Conservation (phyloP, 92 coral and sea anemone species). For the Umimayanthus chanpuru region DNA sequence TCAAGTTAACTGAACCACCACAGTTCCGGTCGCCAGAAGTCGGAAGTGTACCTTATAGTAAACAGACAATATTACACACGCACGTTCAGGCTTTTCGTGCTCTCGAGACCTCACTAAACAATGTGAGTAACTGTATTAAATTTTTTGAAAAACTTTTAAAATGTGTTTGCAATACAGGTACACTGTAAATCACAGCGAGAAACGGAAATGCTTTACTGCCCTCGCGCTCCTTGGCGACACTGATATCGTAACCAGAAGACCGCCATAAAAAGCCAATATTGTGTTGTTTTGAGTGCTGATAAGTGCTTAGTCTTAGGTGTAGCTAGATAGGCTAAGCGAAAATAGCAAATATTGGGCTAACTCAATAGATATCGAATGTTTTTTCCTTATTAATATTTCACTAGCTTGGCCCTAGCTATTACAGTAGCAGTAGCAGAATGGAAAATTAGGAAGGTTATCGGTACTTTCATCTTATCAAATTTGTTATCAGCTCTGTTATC, state of each 20-base stretch:
- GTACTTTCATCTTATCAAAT: neutral
- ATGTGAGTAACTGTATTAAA: neutral
- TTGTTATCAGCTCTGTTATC: neutral
- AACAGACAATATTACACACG: neutral
- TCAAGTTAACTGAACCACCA: neutral
- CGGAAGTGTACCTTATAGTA: neutral
- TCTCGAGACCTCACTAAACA: neutral
- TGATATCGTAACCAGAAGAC: neutral
- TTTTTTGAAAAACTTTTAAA: neutral
- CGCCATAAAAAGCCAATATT: neutral
- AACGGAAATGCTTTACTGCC: neutral
- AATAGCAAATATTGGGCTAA: too few relatives aligned
- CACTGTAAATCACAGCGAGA: neutral
- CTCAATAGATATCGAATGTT: too few relatives aligned
- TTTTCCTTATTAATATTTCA: neutral
- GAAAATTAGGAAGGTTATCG: constrained; percentile 8
- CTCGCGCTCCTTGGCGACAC: too few relatives aligned
- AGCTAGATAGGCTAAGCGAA: too few relatives aligned
- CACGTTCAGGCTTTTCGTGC: neutral
- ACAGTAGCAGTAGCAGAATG: neutral
- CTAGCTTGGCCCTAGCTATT: neutral
- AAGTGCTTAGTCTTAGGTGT: too few relatives aligned
- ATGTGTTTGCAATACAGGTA: neutral
- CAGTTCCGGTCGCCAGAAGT: neutral
- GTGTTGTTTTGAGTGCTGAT: neutral